These are phyloP conservation scores for Brachylomia viminalis DNA, from an alignment of 2,888 invertebrate species.

Conservation along the genomic window DNA sequence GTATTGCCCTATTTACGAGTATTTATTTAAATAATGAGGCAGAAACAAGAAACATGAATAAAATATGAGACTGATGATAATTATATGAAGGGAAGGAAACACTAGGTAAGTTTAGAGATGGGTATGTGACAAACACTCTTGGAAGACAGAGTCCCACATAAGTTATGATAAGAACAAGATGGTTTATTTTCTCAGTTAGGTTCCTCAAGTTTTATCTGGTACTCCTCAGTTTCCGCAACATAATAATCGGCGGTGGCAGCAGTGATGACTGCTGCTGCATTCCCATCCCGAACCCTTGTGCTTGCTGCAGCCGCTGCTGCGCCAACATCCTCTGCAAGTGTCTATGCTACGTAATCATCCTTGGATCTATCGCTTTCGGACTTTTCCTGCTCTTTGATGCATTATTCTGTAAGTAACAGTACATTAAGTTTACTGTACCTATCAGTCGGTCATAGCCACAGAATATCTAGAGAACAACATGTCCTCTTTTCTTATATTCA, in stretches of 20 bases:
- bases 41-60: background rate
- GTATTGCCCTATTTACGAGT: background rate
- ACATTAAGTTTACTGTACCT: too few species aligned
- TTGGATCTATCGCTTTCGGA: slow-evolving; percentile 66
- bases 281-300: slow-evolving; percentile 76
- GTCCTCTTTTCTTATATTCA: too few species aligned
- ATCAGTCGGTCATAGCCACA: background rate
- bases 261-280: slow-evolving; percentile 70
- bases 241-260: slow-evolving; percentile 74
- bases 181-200: background rate
- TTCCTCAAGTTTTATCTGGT: background rate
- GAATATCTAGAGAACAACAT: too few species aligned
- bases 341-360: slow-evolving; percentile 69
- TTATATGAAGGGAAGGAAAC: too few species aligned
- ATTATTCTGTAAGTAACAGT: slow-evolving; percentile 67
- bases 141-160: background rate
- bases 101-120: background rate
- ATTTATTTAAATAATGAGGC: background rate
- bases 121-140: background rate
- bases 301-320: slow-evolving; percentile 75
- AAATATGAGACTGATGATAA: background rate
- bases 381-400: slow-evolving; percentile 70
- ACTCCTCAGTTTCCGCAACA: slow-evolving; percentile 74
- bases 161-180: background rate
- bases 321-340: slow-evolving; percentile 70